Evolutionary conservation across 2,797 vertebrate species (phyloP).

Genomic region (Odontamblyopus lacepedii): DNA sequence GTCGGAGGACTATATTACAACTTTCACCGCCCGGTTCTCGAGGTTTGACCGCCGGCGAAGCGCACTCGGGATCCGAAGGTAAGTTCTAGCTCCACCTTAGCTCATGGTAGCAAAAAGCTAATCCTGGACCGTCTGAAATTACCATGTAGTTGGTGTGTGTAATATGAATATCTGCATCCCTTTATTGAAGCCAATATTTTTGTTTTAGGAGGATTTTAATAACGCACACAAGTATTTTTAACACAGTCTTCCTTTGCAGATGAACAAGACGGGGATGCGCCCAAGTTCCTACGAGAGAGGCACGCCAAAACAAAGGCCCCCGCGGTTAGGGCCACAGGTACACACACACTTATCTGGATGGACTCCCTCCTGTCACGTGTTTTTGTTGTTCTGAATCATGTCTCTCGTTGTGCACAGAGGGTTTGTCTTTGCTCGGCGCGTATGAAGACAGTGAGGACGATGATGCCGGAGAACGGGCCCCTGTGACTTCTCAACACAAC

Average conservation of each 20-base stretch:
- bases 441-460: conserved; percentile 98
- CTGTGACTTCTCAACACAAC: conserved; percentile 77
- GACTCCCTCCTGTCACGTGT: not conserved
- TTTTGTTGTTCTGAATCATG: not conserved
- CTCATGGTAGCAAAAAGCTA: not conserved
- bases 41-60: conserved; percentile 70
- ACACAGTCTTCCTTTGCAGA: conserved; percentile 67
- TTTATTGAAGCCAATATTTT: not conserved
- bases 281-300: conserved; percentile 46
- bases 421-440: conserved; percentile 92
- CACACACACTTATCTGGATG: not conserved
- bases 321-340: conserved; percentile 90
- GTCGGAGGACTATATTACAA: conserved; percentile 90
- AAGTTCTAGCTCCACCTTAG: conserved; percentile 10
- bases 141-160: not conserved
- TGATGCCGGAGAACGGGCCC: conserved; percentile 71
- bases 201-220: not conserved
- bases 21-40: conserved; percentile 87
- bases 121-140: not conserved
- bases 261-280: conserved; percentile 84
- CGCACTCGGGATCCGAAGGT: conserved; percentile 81
- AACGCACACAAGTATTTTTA: not conserved
- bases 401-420: conserved; percentile 74
- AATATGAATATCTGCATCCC: not conserved
- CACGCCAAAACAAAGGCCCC: conserved; percentile 65